Evolutionary conservation across 2,888 invertebrate species (phyloP).

Genomic region (Lymantria monacha): DNA sequence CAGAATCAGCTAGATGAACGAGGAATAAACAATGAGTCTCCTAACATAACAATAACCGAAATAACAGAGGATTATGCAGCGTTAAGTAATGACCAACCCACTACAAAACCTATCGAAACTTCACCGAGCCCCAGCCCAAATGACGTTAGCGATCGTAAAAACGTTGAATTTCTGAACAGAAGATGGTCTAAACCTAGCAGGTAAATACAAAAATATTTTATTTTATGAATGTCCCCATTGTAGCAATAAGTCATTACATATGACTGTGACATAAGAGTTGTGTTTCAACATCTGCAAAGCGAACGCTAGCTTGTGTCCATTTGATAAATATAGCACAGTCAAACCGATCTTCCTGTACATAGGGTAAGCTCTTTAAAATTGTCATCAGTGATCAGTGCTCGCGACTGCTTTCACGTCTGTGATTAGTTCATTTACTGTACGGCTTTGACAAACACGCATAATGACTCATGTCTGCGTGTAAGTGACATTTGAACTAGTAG

Average conservation of each 20-base stretch:
- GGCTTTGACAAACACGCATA: conserved; percentile 62
- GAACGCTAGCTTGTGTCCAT: conserved; percentile 72
- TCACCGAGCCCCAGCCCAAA: conserved; percentile 71
- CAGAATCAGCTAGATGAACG: conserved; percentile 68
- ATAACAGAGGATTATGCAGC: conserved; percentile 66
- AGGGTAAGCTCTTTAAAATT: conserved; percentile 78
- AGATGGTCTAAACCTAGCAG: conserved; percentile 79
- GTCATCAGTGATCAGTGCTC: conserved; percentile 78
- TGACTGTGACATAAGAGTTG: conserved; percentile 65
- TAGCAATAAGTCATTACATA: conserved; percentile 30
- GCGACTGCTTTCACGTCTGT: conserved; percentile 74
- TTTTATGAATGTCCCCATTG: conserved; percentile 24
- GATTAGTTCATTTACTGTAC: conserved; percentile 71
- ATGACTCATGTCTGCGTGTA: conserved; percentile 52
- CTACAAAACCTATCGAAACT: conserved; percentile 62
- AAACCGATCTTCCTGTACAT: conserved; percentile 73
- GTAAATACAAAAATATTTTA: conserved; percentile 49
- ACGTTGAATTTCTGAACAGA: conserved; percentile 49
- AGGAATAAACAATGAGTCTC: conserved; percentile 59
- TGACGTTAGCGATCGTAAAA: conserved; percentile 47
- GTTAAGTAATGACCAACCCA: conserved; percentile 49
- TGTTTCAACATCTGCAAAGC: conserved; percentile 72
- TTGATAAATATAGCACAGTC: conserved; percentile 74
- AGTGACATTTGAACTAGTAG: conserved; percentile 42
- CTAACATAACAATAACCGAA: conserved; percentile 77